Conservation (phyloP, 2,797 vertebrate species). For the Ibycter americanus region DNA sequence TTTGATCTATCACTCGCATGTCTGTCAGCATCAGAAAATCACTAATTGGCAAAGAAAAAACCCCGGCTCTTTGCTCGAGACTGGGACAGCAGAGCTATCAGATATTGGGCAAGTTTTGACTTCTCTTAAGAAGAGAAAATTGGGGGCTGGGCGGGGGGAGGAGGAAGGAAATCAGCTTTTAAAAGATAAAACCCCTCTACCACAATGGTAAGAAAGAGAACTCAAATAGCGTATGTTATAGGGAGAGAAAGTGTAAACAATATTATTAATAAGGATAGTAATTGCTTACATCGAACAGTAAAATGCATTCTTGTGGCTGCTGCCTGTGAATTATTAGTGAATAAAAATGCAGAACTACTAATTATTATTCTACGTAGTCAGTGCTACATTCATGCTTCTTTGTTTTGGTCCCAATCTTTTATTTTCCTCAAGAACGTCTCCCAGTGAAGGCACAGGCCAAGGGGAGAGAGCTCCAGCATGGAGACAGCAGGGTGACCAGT, state of each 20-base stretch:
- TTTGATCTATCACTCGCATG: not conserved
- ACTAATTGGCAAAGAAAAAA: not conserved
- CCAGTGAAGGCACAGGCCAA: not conserved
- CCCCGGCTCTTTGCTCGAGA: not conserved
- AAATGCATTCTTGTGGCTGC: not conserved
- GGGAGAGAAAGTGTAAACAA: not conserved
- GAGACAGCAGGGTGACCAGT: rapidly evolving
- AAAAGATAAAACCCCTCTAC: not conserved
- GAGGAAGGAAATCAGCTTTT: not conserved
- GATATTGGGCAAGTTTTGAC: not conserved
- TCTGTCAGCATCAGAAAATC: conserved; percentile 26
- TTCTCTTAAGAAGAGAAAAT: not conserved
- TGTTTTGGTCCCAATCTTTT: not conserved
- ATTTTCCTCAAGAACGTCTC: not conserved
- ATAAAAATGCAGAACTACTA: not conserved
- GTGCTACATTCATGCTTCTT: not conserved
- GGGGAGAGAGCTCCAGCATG: not conserved
- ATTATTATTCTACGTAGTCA: not conserved
- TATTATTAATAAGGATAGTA: not conserved
- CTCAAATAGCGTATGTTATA: not conserved
- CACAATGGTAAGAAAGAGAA: not conserved
- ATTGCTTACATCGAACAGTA: not conserved
- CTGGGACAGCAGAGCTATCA: not conserved
- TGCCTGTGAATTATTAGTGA: not conserved
- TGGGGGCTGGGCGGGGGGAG: rapidly evolving